A percentile compares a stretch with the other conserved stretches of the same genome.
phyloP scores from a whole-genome alignment of 2,113 vertebrate species.

The Laterallus jamaicensis region DNA sequence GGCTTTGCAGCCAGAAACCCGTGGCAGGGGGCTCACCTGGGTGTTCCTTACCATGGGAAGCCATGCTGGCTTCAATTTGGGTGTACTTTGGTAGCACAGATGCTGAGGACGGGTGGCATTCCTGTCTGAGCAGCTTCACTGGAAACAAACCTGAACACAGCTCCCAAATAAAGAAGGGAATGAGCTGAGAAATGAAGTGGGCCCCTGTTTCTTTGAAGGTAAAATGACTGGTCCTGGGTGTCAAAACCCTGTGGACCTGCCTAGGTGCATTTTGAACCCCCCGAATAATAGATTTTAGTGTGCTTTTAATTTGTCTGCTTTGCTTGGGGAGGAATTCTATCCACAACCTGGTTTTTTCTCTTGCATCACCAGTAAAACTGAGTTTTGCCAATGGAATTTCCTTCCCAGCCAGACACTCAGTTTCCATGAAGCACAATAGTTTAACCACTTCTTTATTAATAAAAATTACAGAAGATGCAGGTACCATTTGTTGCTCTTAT shows the following conservation, averaged over 20 bases:
- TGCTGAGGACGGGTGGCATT: neutral
- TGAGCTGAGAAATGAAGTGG: neutral
- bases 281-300: neutral
- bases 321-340: neutral
- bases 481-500: neutral
- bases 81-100: rapidly evolving
- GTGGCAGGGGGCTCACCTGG: rapidly evolving
- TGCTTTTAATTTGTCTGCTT: neutral
- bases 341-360: neutral
- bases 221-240: neutral
- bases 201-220: neutral
- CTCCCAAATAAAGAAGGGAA: neutral
- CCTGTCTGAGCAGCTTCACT: neutral
- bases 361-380: neutral
- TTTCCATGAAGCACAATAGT: neutral
- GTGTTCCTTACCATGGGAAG: no score
- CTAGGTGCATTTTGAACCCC: neutral
- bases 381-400: neutral
- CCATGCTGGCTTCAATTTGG: neutral
- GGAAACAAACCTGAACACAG: neutral
- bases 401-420: neutral
- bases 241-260: neutral
- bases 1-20: neutral
- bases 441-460: neutral
- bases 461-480: neutral